A percentile compares a stretch with the other conserved stretches of the same genome.
phyloP scores from a whole-genome alignment of 1,140 invertebrate genomes.

The Monomorium pharaonis region DNA sequence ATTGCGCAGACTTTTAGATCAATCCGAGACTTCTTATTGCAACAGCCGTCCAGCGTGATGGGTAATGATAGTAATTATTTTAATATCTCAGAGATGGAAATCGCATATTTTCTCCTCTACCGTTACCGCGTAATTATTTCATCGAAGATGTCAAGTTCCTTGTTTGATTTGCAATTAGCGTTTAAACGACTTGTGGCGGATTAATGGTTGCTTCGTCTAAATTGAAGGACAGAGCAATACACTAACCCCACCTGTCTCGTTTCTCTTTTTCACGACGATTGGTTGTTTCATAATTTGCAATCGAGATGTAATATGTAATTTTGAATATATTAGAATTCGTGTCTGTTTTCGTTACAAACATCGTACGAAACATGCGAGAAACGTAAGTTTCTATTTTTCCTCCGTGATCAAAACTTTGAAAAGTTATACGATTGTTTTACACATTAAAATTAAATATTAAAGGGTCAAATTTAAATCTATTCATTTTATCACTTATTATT shows the following conservation, averaged over 20 bases:
- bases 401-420: neutral
- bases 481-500: no score
- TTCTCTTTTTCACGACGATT: neutral
- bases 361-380: neutral
- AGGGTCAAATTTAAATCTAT: no score
- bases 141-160: conserved; percentile 29
- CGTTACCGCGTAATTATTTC: conserved; percentile 50
- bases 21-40: conserved; percentile 30
- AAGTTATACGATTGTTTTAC: neutral
- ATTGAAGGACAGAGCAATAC: neutral
- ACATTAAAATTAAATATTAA: no score
- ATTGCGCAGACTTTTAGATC: conserved; percentile 60
- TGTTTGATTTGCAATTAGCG: conserved; percentile 33
- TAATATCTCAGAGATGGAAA: conserved; percentile 39
- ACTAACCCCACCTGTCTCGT: neutral
- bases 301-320: neutral
- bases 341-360: neutral
- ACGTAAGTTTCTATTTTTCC: neutral
- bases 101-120: conserved; percentile 27
- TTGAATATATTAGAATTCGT: neutral
- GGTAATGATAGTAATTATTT: conserved; percentile 56
- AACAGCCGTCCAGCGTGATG: conserved; percentile 14
- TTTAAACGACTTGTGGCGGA: neutral
- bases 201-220: neutral
- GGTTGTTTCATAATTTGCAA: neutral